phyloP scores from a whole-genome alignment of 2,797 vertebrate genomes.

The Carcharodon carcharias region DNA sequence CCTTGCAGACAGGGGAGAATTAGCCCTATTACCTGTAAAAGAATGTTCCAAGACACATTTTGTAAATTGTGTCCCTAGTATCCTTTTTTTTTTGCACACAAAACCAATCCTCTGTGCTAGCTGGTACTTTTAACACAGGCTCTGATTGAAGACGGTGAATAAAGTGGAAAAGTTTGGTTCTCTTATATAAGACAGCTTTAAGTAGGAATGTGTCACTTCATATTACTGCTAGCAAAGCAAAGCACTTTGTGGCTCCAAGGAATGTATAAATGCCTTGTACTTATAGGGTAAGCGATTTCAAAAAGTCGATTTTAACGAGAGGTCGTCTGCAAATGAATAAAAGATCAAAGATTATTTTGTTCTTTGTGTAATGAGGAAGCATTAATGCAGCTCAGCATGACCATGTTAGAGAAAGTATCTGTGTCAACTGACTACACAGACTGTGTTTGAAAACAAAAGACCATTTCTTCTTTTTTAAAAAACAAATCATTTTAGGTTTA shows the following conservation, averaged over 20 bases:
- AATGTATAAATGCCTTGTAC: neutral
- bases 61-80: neutral
- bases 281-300: conserved; percentile 3
- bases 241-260: neutral
- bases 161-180: conserved; percentile 21
- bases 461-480: conserved; percentile 8
- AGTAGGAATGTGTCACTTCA: conserved; percentile 29
- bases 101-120: neutral
- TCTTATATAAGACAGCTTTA: neutral
- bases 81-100: neutral
- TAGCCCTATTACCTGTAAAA: neutral
- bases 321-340: conserved; percentile 1
- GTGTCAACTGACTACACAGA: neutral
- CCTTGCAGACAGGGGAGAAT: neutral
- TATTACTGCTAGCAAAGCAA: neutral
- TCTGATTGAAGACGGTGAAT: neutral
- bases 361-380: neutral
- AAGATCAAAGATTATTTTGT: conserved; percentile 29
- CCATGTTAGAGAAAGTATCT: neutral
- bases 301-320: conserved; percentile 27
- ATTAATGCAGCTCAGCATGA: neutral
- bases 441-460: neutral
- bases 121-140: neutral
- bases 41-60: neutral
- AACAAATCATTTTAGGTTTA: neutral